A percentile compares a stretch with the other conserved stretches of the same genome.
Conservation (phyloP, 2,888 invertebrate species). For the Drosophila acutilabella region DNA sequence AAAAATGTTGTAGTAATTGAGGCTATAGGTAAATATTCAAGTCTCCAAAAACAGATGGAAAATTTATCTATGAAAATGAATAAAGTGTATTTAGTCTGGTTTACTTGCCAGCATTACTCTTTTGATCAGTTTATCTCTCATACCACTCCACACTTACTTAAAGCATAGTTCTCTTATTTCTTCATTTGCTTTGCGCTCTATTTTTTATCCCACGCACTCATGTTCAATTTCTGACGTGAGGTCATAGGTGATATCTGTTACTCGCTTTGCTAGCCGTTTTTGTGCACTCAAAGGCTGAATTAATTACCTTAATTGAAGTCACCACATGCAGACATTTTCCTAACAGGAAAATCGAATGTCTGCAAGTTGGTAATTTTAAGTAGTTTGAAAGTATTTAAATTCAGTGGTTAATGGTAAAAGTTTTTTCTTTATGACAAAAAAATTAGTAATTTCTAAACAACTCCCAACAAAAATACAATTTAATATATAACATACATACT, state of each 20-base stretch:
- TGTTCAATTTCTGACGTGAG: background rate
- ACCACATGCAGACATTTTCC: background rate
- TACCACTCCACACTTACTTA: background rate
- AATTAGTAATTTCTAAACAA: no score
- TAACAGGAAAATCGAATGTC: background rate
- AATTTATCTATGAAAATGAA: background rate
- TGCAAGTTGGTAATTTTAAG: no score
- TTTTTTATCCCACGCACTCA: slow-evolving; percentile 6
- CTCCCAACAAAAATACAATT: no score
- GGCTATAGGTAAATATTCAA: no score
- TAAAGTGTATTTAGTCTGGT: background rate
- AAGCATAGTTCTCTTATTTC: background rate
- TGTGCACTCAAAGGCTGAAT: slow-evolving; percentile 38
- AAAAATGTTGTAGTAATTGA: no score
- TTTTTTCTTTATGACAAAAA: no score
- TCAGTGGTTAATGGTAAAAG: no score
- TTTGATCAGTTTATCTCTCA: slow-evolving; percentile 1
- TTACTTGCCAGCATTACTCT: background rate
- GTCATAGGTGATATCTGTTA: slow-evolving; percentile 13
- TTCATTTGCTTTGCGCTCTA: slow-evolving; percentile 1
- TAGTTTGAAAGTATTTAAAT: no score
- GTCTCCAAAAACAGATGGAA: background rate
- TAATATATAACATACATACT: no score
- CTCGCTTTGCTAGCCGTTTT: slow-evolving; percentile 36
- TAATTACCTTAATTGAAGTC: slow-evolving; percentile 65